Evolutionary conservation across 2,797 vertebrate genomes (phyloP), one percentile per base, ranked within the genome.

Genomic region (Acipenser transmontanus): DNA sequence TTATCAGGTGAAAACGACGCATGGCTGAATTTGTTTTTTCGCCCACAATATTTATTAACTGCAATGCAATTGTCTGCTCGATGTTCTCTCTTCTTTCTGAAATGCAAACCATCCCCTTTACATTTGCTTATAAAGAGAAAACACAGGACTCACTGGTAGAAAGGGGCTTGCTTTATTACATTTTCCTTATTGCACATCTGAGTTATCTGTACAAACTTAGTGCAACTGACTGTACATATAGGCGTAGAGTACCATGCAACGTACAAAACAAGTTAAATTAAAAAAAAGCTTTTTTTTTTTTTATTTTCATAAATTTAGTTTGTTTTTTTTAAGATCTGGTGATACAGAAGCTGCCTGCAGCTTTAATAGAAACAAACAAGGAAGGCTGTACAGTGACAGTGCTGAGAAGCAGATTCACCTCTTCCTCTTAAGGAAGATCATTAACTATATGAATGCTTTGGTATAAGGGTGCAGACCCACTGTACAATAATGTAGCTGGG

Each of bases 161-260:
- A 48, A 10, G 52, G 7, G 9, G 56, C 47, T 65, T 11, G 34
- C 4, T 34, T 66, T 59, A 59, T 66, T 64, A 64, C 62, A 64
- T 8, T 34, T 34, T 62, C 47, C 63, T 88, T 91, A 90, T 91
- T 91, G 89, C 88, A 91, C 90, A 83, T 88, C 81, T 80, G 88
- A 82, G 83, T 91, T 87, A 87, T 84, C 88, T 87, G 79, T 82
- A 87, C 83, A 87, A 82, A 87, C 78, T 84, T 89, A 90, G 88
- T 92, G 90, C 90, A 88, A 88, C 76, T 73, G 81, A 82, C 80
- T 84, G 86, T 82, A 85, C 82, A 89, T 73, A 77, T 3, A 34
- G 34, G 34, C 34, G 34, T 4, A 34, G 79, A 70, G 87, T 88
- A 91, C 87, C 88, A 85, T 86, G 82, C 83, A 84, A 80, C 81